These are phyloP conservation scores for Microtus agrestis DNA, from an alignment of 2,797 vertebrate species.

Conservation along the genomic window DNA sequence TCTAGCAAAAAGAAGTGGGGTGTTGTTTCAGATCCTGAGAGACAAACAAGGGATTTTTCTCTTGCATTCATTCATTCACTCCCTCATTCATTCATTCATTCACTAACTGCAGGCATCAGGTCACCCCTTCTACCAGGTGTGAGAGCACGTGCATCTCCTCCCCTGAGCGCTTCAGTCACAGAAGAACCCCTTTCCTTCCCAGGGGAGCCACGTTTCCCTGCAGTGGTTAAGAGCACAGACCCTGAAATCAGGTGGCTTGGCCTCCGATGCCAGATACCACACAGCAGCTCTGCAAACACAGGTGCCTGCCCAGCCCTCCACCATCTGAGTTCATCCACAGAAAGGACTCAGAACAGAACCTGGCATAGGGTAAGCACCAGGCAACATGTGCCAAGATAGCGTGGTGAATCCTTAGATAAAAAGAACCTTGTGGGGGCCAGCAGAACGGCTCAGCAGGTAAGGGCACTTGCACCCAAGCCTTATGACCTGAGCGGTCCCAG, in stretches of 20 bases:
- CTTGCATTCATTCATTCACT: background rate
- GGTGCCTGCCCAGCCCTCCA: background rate
- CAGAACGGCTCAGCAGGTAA: background rate
- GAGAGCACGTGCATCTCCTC: rapidly evolving
- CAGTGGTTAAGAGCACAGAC: background rate
- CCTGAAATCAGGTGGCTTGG: background rate
- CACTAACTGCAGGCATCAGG: no score
- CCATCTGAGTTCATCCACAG: background rate
- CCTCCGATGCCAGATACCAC: background rate
- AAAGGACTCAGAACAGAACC: background rate
- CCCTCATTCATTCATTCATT: background rate
- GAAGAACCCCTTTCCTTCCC: background rate
- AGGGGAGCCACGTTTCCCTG: background rate
- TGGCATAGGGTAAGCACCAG: background rate
- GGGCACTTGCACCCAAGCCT: background rate
- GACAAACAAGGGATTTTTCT: background rate
- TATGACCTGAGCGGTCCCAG: background rate
- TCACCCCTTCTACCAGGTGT: background rate
- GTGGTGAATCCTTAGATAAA: background rate
- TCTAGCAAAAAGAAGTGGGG: background rate
- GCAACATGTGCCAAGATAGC: background rate
- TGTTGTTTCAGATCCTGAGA: background rate
- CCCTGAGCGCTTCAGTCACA: background rate
- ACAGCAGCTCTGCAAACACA: background rate
- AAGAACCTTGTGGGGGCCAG: background rate